Percentiles rank a stretch among this genome's conserved stretches.
These are phyloP conservation scores for Passerina amoena DNA, from an alignment of 2,113 vertebrate species.

Conservation along the genomic window DNA sequence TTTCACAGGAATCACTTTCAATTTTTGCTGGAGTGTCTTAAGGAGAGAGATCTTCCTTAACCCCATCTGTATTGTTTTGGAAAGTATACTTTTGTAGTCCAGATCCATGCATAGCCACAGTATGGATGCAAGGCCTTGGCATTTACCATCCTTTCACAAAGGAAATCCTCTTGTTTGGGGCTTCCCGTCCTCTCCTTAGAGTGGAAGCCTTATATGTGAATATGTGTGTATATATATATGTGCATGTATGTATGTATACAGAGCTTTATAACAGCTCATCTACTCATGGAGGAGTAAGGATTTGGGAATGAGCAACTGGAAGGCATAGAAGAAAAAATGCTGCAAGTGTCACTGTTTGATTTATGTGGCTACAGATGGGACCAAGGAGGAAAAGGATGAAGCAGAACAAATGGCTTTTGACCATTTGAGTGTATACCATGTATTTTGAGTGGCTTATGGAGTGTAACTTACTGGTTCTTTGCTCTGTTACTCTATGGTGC, in stretches of 20 bases:
- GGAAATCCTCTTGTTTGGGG: not conserved
- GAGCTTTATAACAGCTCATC: not conserved
- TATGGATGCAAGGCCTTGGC: not conserved
- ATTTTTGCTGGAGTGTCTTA: not conserved
- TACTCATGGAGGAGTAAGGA: not conserved
- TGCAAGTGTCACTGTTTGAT: not conserved
- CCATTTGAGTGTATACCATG: rapidly evolving
- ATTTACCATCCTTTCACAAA: not conserved
- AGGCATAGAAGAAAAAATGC: not conserved
- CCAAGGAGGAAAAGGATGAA: not conserved
- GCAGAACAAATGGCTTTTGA: not conserved
- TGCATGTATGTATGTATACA: rapidly evolving
- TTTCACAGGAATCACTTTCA: not conserved
- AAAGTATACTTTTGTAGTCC: not conserved
- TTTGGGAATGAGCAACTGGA: not conserved
- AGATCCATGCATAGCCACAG: not conserved
- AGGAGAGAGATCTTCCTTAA: not conserved
- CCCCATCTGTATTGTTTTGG: not conserved
- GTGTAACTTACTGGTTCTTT: not conserved
- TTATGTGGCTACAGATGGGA: not conserved
- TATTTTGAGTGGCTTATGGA: not conserved
- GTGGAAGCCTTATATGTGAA: not conserved
- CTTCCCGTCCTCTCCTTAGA: not conserved
- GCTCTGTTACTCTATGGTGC: not conserved
- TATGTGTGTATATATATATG: rapidly evolving